Evolutionary conservation across 2,888 invertebrate species (phyloP).

Genomic region (Pandemis cinnamomeana): DNA sequence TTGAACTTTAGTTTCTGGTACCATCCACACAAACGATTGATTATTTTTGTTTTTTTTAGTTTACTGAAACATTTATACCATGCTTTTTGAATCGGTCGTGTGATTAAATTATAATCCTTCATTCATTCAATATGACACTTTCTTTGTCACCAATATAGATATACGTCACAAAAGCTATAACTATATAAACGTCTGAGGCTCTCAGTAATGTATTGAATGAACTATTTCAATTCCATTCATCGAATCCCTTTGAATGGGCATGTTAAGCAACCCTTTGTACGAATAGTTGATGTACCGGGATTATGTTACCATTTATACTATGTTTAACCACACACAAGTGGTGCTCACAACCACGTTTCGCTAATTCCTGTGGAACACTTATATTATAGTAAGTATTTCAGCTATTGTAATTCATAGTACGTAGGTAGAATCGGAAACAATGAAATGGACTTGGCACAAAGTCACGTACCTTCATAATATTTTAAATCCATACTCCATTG

Average conservation of each 20-base stretch:
- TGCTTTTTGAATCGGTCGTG: background rate
- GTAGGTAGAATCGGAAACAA: background rate
- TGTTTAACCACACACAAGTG: background rate
- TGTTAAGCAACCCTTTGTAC: background rate
- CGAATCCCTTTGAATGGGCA: background rate
- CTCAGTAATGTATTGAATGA: background rate
- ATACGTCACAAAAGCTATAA: background rate
- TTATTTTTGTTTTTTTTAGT: no score
- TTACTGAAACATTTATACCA: no score
- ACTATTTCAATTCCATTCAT: constrained; percentile 3
- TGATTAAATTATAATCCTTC: background rate
- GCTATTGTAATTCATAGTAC: background rate
- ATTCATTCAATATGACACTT: background rate
- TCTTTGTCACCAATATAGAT: background rate
- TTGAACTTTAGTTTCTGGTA: background rate
- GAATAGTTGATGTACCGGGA: background rate
- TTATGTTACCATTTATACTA: background rate
- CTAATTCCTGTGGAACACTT: background rate
- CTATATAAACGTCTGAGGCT: background rate
- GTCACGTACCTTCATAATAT: background rate
- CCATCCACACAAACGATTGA: no score
- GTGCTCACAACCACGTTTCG: background rate
- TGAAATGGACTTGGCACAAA: background rate
- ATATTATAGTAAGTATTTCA: background rate
- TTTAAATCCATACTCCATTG: background rate